phyloP scores from a whole-genome alignment of 2,113 vertebrate species.

The Paradoxurus hermaphroditus region DNA sequence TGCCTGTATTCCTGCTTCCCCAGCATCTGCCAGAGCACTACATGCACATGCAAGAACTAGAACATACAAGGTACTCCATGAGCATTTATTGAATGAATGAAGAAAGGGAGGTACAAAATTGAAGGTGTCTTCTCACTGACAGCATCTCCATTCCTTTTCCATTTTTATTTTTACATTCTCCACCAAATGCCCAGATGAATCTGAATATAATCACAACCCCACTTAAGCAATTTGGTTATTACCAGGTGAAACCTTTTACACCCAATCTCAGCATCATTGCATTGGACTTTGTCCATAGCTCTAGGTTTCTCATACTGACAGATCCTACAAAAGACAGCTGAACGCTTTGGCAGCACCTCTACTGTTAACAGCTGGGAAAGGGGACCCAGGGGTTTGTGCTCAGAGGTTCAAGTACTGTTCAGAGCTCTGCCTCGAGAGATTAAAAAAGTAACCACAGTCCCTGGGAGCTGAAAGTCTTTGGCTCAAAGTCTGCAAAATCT shows the following conservation, averaged over 20 bases:
- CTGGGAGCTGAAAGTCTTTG: background rate
- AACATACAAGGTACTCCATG: background rate
- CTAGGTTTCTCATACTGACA: background rate
- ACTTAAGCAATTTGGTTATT: background rate
- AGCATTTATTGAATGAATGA: background rate
- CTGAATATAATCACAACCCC: background rate
- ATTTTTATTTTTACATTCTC: background rate
- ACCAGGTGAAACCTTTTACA: background rate
- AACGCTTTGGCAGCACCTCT: background rate
- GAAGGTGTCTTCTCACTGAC: background rate
- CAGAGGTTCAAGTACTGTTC: background rate
- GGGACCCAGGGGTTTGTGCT: background rate
- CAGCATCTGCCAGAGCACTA: background rate
- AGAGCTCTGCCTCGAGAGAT: background rate
- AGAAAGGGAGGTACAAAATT: background rate
- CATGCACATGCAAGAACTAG: background rate
- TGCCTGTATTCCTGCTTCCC: background rate
- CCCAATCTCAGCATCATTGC: background rate
- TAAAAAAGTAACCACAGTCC: background rate
- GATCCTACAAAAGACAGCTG: background rate
- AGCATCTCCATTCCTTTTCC: background rate
- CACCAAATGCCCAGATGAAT: background rate
- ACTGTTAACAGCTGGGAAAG: background rate
- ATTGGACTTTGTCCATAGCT: background rate
- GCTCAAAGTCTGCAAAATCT: constrained; percentile 17